These are phyloP conservation scores for Lasioglossum malachurum DNA, from an alignment of 2,888 invertebrate genomes.

Conservation along the genomic window DNA sequence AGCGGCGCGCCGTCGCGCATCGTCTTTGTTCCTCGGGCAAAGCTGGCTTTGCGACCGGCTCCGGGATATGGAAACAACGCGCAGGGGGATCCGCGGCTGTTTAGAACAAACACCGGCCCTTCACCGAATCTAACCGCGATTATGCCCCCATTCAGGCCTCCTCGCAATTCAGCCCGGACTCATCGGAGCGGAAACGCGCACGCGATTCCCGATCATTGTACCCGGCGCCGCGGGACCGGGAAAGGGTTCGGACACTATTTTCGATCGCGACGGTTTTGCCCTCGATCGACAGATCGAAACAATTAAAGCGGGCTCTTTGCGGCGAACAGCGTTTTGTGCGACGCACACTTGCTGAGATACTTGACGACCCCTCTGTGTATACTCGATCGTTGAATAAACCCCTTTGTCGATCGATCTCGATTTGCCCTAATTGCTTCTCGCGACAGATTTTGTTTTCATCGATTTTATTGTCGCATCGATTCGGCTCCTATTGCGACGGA, in stretches of 20 bases:
- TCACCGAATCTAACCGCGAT: conserved; percentile 21
- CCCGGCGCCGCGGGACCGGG: neutral
- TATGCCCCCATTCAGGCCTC: conserved; percentile 27
- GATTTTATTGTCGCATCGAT: neutral
- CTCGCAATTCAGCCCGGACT: neutral
- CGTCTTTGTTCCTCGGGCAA: conserved; percentile 45
- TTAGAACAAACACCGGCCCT: conserved; percentile 45
- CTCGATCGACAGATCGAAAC: conserved; percentile 35
- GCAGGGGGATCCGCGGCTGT: conserved; percentile 9
- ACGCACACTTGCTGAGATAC: neutral
- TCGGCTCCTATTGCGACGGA: neutral
- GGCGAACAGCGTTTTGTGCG: neutral
- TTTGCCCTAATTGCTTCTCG: neutral
- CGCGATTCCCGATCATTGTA: conserved; percentile 53
- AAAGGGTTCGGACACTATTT: conserved; percentile 32
- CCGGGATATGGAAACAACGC: neutral
- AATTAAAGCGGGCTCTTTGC: conserved; percentile 34
- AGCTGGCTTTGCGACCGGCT: neutral
- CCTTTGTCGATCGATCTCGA: neutral
- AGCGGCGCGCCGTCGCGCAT: conserved; percentile 38
- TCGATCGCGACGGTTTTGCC: neutral
- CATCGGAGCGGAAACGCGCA: conserved; percentile 40
- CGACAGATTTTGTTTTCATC: neutral
- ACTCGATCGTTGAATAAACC: neutral
- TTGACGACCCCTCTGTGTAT: neutral